These are phyloP conservation scores for Anoplopoma fimbria DNA, from an alignment of 2,113 vertebrate species.

Conservation along the genomic window DNA sequence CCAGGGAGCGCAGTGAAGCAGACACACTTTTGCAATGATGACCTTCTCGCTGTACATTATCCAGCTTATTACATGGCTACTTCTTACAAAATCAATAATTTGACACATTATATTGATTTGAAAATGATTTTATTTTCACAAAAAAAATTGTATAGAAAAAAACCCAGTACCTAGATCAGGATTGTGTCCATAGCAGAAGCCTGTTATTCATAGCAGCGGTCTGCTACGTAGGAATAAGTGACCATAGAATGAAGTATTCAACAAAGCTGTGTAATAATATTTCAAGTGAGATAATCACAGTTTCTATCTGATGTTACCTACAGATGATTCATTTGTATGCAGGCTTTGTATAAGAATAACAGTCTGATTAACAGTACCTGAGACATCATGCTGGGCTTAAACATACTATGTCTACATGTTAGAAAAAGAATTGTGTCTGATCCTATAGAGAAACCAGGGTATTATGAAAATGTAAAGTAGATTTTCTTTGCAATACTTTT, in stretches of 20 bases:
- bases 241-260: not conserved
- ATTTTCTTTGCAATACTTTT: not conserved
- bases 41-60: not conserved
- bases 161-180: not conserved
- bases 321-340: not conserved
- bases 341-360: not conserved
- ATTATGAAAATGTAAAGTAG: not conserved
- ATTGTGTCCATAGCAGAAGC: no score
- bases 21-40: not conserved
- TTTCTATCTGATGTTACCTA: not conserved
- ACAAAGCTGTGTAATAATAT: not conserved
- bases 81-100: not conserved
- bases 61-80: not conserved
- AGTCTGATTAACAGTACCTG: not conserved
- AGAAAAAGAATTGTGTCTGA: not conserved
- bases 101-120: no score
- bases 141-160: not conserved
- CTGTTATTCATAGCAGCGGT: no score
- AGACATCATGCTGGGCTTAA: not conserved
- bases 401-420: not conserved
- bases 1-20: conserved; percentile 6
- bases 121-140: no score
- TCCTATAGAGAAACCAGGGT: not conserved
- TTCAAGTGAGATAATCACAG: not conserved
- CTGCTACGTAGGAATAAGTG: no score